Evolutionary conservation across 1,140 invertebrate species (phyloP).

Genomic region (Eupristina koningsbergeri): DNA sequence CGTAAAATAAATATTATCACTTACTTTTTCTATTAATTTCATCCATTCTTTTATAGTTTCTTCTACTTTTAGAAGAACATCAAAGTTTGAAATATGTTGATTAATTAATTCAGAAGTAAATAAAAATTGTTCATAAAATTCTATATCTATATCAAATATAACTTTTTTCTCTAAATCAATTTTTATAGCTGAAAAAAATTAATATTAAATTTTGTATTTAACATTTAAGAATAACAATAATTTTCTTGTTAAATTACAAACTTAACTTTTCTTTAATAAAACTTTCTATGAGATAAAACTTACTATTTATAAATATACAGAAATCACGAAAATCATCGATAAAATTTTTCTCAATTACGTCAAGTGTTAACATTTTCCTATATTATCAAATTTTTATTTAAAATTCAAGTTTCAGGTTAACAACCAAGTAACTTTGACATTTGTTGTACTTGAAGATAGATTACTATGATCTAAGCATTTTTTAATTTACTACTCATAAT

Average conservation of each 20-base stretch:
- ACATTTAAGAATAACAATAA: too few relatives aligned
- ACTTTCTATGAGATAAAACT: slow-evolving; percentile 44
- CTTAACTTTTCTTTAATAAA: too few relatives aligned
- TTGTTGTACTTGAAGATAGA: background rate
- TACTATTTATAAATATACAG: slow-evolving; percentile 74
- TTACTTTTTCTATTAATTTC: slow-evolving; percentile 78
- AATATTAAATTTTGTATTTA: background rate
- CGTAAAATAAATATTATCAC: background rate
- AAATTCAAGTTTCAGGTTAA: background rate
- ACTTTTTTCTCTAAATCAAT: slow-evolving; percentile 75
- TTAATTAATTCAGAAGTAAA: slow-evolving; percentile 71
- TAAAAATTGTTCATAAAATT: slow-evolving; percentile 75
- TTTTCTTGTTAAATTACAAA: too few relatives aligned
- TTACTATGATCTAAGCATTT: slow-evolving; percentile 22
- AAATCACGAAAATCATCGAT: slow-evolving; percentile 74
- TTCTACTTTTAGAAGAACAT: slow-evolving; percentile 75
- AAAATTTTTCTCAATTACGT: slow-evolving; percentile 71
- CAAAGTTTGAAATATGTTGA: slow-evolving; percentile 70
- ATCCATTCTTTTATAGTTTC: slow-evolving; percentile 76
- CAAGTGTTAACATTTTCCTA: slow-evolving; percentile 41
- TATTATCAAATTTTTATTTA: background rate
- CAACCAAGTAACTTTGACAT: background rate
- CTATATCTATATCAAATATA: slow-evolving; percentile 74
- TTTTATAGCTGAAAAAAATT: slow-evolving; percentile 73
- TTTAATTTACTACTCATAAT: background rate